Conservation (phyloP, 2,888 invertebrate genomes). For the Acleris literana region DNA sequence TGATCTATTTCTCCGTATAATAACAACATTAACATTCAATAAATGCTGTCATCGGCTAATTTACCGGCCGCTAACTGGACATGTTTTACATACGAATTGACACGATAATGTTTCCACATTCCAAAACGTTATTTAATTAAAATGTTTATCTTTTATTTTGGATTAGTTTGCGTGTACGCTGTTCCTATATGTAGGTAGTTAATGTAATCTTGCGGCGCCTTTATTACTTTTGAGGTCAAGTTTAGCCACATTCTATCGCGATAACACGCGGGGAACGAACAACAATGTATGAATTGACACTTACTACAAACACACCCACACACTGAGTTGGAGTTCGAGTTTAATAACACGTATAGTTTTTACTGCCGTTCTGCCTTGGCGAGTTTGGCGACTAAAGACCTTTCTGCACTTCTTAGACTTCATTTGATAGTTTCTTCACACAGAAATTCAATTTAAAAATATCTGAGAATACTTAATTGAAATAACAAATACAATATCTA, state of each 20-base stretch:
- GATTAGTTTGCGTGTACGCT: neutral
- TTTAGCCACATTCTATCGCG: no score
- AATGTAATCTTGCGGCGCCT: no score
- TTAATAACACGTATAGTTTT: no score
- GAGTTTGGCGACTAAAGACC: no score
- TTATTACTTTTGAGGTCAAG: no score
- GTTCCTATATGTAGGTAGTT: neutral
- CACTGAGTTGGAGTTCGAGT: no score
- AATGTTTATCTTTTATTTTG: slow-evolving; percentile 63
- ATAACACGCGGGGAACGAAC: no score
- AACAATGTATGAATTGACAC: no score
- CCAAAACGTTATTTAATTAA: slow-evolving; percentile 68
- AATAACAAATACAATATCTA: neutral
- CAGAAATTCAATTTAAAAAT: no score
- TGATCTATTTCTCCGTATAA: slow-evolving; percentile 60
- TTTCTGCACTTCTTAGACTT: no score
- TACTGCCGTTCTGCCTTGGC: no score
- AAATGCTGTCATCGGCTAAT: slow-evolving; percentile 57
- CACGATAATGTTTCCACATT: slow-evolving; percentile 71
- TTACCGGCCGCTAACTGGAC: slow-evolving; percentile 51
- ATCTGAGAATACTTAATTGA: neutral
- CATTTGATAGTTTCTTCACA: neutral
- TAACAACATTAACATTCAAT: slow-evolving; percentile 66
- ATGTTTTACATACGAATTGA: slow-evolving; percentile 58
- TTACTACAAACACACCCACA: no score